Conservation (phyloP, 2,113 vertebrate species). For the Podarcis raffonei region DNA sequence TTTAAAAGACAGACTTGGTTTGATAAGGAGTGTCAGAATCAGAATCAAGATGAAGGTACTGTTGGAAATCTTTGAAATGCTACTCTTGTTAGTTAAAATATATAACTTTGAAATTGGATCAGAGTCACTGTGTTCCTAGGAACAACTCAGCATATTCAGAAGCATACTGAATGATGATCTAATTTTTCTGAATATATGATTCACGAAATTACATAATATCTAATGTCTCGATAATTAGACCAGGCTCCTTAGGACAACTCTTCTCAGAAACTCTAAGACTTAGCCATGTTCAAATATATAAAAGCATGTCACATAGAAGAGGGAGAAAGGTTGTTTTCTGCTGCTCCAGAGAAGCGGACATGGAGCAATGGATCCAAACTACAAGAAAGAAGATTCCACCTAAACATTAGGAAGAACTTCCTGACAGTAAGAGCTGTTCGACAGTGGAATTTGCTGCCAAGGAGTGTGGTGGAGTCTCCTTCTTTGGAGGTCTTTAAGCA, state of each 20-base stretch:
- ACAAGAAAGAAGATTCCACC: too few relatives aligned
- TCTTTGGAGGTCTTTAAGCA: too few relatives aligned
- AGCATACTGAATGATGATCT: background rate
- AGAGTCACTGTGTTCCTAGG: background rate
- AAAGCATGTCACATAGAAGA: too few relatives aligned
- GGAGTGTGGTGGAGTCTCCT: too few relatives aligned
- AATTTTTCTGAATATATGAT: background rate
- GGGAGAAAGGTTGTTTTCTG: too few relatives aligned
- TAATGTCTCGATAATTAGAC: slow-evolving; percentile 16
- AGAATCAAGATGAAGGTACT: background rate
- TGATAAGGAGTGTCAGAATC: background rate
- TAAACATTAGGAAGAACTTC: too few relatives aligned
- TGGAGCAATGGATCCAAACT: too few relatives aligned
- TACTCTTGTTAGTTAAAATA: background rate
- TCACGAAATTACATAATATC: slow-evolving; percentile 29
- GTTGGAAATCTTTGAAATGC: background rate
- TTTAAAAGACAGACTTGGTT: too few relatives aligned
- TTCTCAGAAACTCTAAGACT: slow-evolving; percentile 44
- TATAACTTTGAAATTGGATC: background rate
- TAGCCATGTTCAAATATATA: too few relatives aligned
- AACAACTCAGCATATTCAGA: background rate
- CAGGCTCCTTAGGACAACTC: slow-evolving; percentile 10
- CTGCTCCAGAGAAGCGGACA: too few relatives aligned
- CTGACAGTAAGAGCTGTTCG: too few relatives aligned
- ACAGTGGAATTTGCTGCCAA: too few relatives aligned